Conservation (phyloP, 2,888 invertebrate species). For the Hirtodrosophila duncani region DNA sequence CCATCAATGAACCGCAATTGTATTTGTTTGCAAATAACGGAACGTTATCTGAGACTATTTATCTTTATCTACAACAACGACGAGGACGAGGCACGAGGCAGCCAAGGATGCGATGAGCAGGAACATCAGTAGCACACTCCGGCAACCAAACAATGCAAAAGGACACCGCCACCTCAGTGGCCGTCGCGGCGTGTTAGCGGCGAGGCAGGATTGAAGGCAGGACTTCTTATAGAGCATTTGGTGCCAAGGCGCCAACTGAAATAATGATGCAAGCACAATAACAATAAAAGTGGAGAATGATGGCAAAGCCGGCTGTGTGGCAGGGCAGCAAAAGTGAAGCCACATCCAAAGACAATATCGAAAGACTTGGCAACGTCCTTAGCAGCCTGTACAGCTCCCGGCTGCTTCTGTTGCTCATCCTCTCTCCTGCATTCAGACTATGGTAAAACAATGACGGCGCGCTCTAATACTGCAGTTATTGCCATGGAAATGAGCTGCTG, state of each 20-base stretch:
- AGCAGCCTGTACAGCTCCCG: constrained; percentile 13
- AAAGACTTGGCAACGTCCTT: constrained; percentile 10
- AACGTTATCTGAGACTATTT: constrained; percentile 70
- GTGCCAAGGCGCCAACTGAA: constrained; percentile 64
- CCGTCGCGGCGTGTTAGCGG: constrained; percentile 15
- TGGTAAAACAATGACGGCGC: neutral
- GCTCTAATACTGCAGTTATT: constrained; percentile 22
- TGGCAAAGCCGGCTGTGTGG: neutral
- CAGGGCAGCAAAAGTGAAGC: constrained; percentile 19
- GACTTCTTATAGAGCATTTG: constrained; percentile 8
- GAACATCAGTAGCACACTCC: neutral
- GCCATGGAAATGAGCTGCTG: constrained; percentile 6
- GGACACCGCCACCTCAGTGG: constrained; percentile 43
- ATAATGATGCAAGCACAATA: constrained; percentile 67
- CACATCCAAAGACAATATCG: constrained; percentile 48
- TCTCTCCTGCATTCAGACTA: no score
- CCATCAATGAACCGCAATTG: constrained; percentile 72
- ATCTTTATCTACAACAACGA: constrained; percentile 66
- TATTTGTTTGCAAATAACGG: constrained; percentile 73
- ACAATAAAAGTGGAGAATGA: constrained; percentile 56
- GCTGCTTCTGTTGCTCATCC: constrained; percentile 17
- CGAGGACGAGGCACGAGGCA: constrained; percentile 11
- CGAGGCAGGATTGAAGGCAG: constrained; percentile 1
- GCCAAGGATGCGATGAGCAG: no score
- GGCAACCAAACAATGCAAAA: constrained; percentile 48